Evolutionary conservation across 2,888 invertebrate species (phyloP), one percentile per base, ranked within the genome.

Genomic region (Latheticus oryzae): DNA sequence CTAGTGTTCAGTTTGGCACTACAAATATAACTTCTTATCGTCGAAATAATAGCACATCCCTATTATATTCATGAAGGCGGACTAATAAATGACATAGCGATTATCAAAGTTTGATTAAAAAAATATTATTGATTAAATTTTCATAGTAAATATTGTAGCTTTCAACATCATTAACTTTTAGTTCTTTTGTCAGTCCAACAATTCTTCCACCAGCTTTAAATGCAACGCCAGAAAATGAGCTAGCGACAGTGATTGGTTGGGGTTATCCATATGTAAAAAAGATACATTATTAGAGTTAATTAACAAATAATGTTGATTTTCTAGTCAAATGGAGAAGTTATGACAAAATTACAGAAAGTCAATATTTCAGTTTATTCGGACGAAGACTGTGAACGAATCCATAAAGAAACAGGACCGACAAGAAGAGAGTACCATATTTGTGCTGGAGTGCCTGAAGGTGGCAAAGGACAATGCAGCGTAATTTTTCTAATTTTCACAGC

Each of bases 381-480:
- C 50, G 70, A 65, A 4, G 76, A 76, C 56, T 81, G 80, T 58
- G 56, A 61, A 2, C 72, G 70, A 0, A 77, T 79, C 54, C 60
- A 69, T 16, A 51, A 62, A 0, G 9, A 8, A 2, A 48, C 55
- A 1, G 65, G 69, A 47, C 55, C 55, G 2, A 55, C 55, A 1
- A 67, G 75, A 9, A 72, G 75, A 50, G 24, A 50, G 1, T 74
- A 70, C 4, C 78, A 79, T 55, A 71, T 81, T 23, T 81, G 81
- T 59, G 81, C 79, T 0, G 80, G 80, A 1, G 68, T 78, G 4
- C 71, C 74, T 0, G 76, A 75, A 45, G 79, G 79, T 5, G 79
- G 80, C 2, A 77, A 73, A 58, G 81, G 81, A 1, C 80, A 80
- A 55, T 81, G 81, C 62, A 79, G 73, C 48, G 73, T 73, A 62